Conservation (phyloP, 2,888 invertebrate species). For the Heliconius hortense region DNA sequence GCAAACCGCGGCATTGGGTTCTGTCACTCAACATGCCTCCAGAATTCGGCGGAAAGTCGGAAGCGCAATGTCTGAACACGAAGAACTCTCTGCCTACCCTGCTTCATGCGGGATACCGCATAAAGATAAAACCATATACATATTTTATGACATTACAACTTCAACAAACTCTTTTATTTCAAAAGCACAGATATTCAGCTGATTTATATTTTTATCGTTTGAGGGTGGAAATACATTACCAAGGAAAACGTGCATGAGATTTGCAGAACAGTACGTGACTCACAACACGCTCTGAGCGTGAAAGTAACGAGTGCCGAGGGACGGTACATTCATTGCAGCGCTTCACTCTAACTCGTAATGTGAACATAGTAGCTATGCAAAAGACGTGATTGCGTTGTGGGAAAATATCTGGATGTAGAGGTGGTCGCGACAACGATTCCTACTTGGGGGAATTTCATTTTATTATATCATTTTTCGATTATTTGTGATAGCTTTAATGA, state of each 20-base stretch:
- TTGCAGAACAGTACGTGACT: constrained; percentile 27
- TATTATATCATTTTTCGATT: no score
- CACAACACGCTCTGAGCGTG: constrained; percentile 21
- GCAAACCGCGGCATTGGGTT: no score
- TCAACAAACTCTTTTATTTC: not conserved
- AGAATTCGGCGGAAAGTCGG: not conserved
- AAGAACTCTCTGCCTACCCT: not conserved
- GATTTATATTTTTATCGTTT: constrained; percentile 24
- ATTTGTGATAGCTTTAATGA: no score
- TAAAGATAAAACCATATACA: not conserved
- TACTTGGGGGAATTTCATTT: no score
- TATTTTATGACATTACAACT: not conserved
- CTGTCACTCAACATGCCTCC: not conserved
- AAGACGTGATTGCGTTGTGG: no score
- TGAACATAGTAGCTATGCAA: no score
- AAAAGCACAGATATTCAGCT: not conserved
- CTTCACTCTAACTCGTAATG: not conserved
- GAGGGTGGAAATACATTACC: constrained; percentile 14
- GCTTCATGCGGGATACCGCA: not conserved
- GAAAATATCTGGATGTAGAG: no score
- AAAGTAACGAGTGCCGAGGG: constrained; percentile 24
- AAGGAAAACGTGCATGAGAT: constrained; percentile 24
- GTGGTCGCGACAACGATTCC: no score
- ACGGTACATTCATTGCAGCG: constrained; percentile 24
- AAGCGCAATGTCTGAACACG: not conserved